Evolutionary conservation across 2,113 vertebrate species (phyloP), one percentile per base, ranked within the genome.

Genomic region (Oxyruncus cristatus): DNA sequence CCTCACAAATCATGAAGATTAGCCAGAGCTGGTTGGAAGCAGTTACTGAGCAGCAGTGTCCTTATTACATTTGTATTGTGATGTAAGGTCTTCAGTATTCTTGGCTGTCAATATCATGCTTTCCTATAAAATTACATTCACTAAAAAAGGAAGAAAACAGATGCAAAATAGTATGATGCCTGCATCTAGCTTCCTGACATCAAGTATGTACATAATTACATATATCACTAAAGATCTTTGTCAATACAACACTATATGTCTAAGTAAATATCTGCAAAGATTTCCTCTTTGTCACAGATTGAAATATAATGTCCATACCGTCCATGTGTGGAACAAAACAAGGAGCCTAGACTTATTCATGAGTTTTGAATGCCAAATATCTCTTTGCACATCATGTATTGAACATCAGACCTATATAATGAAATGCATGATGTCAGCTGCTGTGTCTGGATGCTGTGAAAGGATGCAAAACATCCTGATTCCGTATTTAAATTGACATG

Each of bases 401-500:
- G 20, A 85, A 82, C 82, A 92, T 96, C 96, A 96, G 82, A 90
- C n/a, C 92, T 91, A 77, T 35, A 52, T 56, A 96, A 92, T 37
- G 79, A 95, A 97, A 97, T 75, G 55, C 85, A 68, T n/a, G 22
- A 81, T 95, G 92, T 97, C 96, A 97, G 94, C 72, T 92, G 89
- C 93, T 95, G 52, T 80, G 85, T 80, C 92, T 92, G 68, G 82
- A 83, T 91, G 89, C 80, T 79, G 79, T 73, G 91, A 66, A 96
- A 83, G 47, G 47, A 96, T 86, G 78, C 37, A 96, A 92, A 97
- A 85, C 46, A 94, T 72, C 53, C 79, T 68, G 41, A 75, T 87
- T 66, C 71, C 7, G 20, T 93, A 97, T 95, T 93, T 93, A 93
- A 97, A 96, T 89, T 97, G 97, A 96, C 95, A 94, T 62, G 37